Percentiles rank a stretch among this genome's conserved stretches.
These are phyloP conservation scores for Phalacrocorax carbo DNA, from an alignment of 2,113 vertebrate genomes.

Conservation along the genomic window DNA sequence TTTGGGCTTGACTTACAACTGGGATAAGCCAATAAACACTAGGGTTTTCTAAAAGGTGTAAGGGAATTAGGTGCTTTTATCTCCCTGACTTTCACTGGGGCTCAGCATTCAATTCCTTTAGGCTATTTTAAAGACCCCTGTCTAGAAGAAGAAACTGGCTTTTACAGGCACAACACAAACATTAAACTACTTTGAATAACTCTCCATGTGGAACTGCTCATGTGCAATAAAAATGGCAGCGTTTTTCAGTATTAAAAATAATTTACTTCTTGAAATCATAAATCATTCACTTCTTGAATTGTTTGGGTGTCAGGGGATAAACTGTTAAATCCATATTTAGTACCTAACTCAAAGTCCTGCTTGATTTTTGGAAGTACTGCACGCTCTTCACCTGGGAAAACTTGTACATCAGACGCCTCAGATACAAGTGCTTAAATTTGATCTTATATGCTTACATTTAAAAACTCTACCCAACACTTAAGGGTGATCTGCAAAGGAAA, in stretches of 20 bases:
- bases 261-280: constrained; percentile 16
- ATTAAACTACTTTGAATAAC: constrained; percentile 12
- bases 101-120: neutral
- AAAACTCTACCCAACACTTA: neutral
- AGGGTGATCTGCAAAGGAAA: neutral
- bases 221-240: neutral
- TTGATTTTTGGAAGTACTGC: neutral
- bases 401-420: neutral
- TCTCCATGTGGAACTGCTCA: constrained; percentile 4
- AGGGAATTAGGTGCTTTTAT: neutral
- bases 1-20: neutral
- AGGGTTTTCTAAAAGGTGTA: neutral
- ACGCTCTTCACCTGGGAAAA: neutral
- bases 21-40: neutral
- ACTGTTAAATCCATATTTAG: constrained; percentile 41
- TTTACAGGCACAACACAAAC: neutral
- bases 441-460: neutral
- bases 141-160: neutral
- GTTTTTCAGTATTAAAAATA: constrained; percentile 4
- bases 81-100: neutral
- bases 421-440: neutral
- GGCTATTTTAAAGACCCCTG: neutral
- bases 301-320: constrained; percentile 16
- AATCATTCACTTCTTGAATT: constrained; percentile 29
- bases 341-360: neutral